Evolutionary conservation across 2,797 vertebrate genomes (phyloP).

Genomic region (Antennarius maculatus): DNA sequence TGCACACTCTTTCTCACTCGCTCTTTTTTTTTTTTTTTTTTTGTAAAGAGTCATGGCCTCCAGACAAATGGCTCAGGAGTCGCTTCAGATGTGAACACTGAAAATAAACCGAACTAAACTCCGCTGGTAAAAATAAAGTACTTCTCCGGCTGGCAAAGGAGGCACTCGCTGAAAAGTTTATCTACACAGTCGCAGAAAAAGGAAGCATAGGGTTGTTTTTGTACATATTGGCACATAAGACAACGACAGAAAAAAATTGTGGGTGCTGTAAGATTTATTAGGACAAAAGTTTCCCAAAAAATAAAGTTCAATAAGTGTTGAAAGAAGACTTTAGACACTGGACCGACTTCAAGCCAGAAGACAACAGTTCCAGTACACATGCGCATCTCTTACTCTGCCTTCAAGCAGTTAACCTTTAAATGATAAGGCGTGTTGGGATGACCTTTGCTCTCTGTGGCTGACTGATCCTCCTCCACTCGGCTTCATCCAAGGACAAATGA

Average conservation of each 20-base stretch:
- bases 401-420: slow-evolving; percentile 11
- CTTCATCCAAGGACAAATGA: slow-evolving; percentile 67
- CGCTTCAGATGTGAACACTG: slow-evolving; percentile 76
- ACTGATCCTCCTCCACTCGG: slow-evolving; percentile 47
- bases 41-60: slow-evolving; percentile 70
- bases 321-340: background rate
- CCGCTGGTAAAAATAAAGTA: slow-evolving; percentile 72
- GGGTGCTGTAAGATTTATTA: background rate
- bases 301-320: too few species aligned
- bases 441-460: slow-evolving; percentile 56
- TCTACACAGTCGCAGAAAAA: slow-evolving; percentile 60
- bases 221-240: too few species aligned
- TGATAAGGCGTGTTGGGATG: slow-evolving; percentile 28
- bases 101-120: slow-evolving; percentile 80
- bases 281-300: background rate
- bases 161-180: slow-evolving; percentile 58
- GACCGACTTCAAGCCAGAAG: background rate
- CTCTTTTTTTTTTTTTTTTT: slow-evolving; percentile 49
- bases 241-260: background rate
- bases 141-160: slow-evolving; percentile 37
- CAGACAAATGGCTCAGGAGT: slow-evolving; percentile 60
- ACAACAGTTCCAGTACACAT: background rate
- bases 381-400: background rate
- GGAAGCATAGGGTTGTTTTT: slow-evolving; percentile 41
- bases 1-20: slow-evolving; percentile 45